Conservation (phyloP, 2,113 vertebrate species). For the Pedetes capensis region DNA sequence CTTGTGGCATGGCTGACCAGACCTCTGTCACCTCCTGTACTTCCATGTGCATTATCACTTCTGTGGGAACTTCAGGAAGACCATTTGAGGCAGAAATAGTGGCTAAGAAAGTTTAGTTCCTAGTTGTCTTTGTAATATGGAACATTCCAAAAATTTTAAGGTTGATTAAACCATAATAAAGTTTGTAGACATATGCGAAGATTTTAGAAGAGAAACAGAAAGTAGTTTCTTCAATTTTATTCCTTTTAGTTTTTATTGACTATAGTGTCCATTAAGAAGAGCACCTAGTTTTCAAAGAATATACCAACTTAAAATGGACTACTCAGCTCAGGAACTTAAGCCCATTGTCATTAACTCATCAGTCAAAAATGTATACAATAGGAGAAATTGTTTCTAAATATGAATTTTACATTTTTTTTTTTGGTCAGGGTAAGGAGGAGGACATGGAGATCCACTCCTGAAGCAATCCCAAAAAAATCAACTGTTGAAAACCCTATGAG, state of each 20-base stretch:
- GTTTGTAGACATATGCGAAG: not conserved
- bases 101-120: not conserved
- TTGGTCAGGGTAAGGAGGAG: not conserved
- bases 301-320: not conserved
- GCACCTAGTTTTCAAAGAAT: not conserved
- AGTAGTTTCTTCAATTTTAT: not conserved
- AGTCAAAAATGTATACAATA: not conserved
- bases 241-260: not conserved
- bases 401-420: not conserved
- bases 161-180: not conserved
- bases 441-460: no score
- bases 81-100: not conserved
- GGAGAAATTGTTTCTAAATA: not conserved
- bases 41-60: not conserved
- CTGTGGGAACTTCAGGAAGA: not conserved
- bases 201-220: not conserved
- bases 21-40: fast-evolving
- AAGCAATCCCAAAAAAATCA: no score
- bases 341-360: not conserved
- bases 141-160: not conserved
- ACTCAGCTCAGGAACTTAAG: not conserved
- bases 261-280: not conserved
- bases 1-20: not conserved
- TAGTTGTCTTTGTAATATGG: not conserved
- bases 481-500: no score